Evolutionary conservation across 2,113 vertebrate genomes (phyloP), one percentile per base, ranked within the genome.

Genomic region (Phalacrocorax pelagicus): DNA sequence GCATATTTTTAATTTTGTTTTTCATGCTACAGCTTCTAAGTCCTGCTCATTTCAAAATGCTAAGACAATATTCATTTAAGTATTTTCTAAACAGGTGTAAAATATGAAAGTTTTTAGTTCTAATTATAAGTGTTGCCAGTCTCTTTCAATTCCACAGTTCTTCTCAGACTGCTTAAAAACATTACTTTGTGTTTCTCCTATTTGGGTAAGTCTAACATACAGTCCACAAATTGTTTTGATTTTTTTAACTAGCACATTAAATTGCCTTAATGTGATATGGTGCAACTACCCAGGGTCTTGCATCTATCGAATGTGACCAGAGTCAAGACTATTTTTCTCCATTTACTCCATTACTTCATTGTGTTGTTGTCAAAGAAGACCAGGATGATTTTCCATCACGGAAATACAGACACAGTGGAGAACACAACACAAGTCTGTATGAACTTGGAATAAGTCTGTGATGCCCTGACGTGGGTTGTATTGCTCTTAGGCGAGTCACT

Each of bases 191-290:
- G 12, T 51, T 57, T 81, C 85, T 94, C 87, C 63, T 92, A 5
- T 96, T 92, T 52, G 9, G 27, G 5, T 88, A 88, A 74, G 34
- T 91, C 78, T 94, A 94, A 85, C 44, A 67, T 36, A 67, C 15
- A 92, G 70, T 88, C 89, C 55, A 94, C 62, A 93, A 80, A 96
- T 96, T 96, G 93, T 81, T 94, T 84, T 86, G 15, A 92, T 95
- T 51, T 63, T 88, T 91, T 63, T 63, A 96, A 93, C 69, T 83
- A 72, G n/a, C 54, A 67, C 38, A 70, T 97, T 96, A 96, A 96
- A 96, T 95, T 84, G 49, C 46, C 75, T 77, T 94, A 95, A 97
- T 93, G 93, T 97, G 77, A 59, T 96, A 90, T 1, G 4, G 66
- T 69, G 32, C 75, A 20, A 95, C 85, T 26, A 71, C 75, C 20